These are phyloP conservation scores for Bicyclus anynana DNA, from an alignment of 1,140 invertebrate species.

Conservation along the genomic window DNA sequence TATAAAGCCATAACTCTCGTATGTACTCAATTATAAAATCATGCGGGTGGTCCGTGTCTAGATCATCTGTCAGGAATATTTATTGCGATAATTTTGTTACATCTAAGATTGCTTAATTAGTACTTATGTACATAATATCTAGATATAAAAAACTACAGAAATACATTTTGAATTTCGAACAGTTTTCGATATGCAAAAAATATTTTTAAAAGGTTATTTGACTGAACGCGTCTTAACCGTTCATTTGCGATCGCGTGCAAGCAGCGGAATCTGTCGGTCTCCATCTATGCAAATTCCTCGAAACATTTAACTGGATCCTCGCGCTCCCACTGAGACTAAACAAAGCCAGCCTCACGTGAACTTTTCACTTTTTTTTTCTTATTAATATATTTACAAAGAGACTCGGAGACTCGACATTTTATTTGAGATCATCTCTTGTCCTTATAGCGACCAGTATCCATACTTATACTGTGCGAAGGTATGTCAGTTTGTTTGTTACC, in stretches of 20 bases:
- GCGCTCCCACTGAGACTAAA: slow-evolving; percentile 43
- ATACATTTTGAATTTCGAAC: no score
- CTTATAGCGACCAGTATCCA: not conserved
- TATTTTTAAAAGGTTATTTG: slow-evolving; percentile 16
- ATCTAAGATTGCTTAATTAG: no score
- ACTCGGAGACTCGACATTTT: slow-evolving; percentile 14
- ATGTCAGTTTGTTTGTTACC: no score
- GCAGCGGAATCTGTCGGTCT: slow-evolving; percentile 50
- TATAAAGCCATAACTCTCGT: no score
- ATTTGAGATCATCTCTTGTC: slow-evolving; percentile 10
- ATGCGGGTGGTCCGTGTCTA: no score
- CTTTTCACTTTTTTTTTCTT: slow-evolving; percentile 26
- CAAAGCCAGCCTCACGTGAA: slow-evolving; percentile 38
- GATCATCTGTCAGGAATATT: no score
- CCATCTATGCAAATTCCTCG: slow-evolving; percentile 75
- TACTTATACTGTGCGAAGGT: no score
- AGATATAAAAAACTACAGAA: no score
- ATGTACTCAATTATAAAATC: no score
- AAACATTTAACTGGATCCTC: slow-evolving; percentile 66
- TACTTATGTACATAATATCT: no score
- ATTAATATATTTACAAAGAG: slow-evolving; percentile 23
- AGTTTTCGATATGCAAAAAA: slow-evolving; percentile 7
- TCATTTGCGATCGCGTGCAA: slow-evolving; percentile 55
- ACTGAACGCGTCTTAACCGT: slow-evolving; percentile 15
- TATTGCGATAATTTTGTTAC: no score